Evolutionary conservation across 2,113 vertebrate genomes (phyloP), one percentile per base, ranked within the genome.

Genomic region (Gobio gobio): DNA sequence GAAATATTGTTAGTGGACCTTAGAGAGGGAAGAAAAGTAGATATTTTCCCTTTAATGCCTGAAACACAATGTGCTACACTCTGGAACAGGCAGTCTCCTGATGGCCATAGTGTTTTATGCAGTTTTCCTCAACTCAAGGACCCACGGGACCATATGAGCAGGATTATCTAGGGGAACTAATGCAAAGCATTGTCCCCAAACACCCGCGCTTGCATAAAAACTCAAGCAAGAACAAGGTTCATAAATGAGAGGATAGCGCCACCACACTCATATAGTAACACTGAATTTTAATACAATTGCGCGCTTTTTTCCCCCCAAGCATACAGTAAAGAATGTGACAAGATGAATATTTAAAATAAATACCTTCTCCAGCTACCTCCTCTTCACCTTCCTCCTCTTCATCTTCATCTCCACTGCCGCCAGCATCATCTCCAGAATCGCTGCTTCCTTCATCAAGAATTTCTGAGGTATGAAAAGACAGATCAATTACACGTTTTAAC

Each of bases 401-500:
- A 0, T 97, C 96, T 0, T 97, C 96, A 0, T 97, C 96, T 7
- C 96, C 96, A 61, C 96, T 97, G 89, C 94, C 97, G 43, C 94
- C 96, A 82, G 91, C 97, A 2, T 98, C 97, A 13, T 96, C 94
- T 5, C 95, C 96, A 29, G 97, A 98, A 79, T 98, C 97, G 87
- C 96, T 97, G 92, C 97, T 98, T 88, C 97, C 97, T 90, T 99
- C 98, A 81, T 99, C 98, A 91, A 99, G 94, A 90, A 99, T 99
- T 91, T 99, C 98, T 99, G 88, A 26, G 3, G 10, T 10, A 14
- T 5, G 63, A 13, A 56, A 68, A 29, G 13, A 54, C 47, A 54
- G 47, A 76, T 70, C 18, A 72, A 72, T 43, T 26, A 10, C 22
- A n/a, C 24, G 24, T n/a, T n/a, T 4, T 5, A 56, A 56, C 54